Base-by-base conservation (phyloP, 2,888 invertebrate genomes). In the Colletes collaris region DNA sequence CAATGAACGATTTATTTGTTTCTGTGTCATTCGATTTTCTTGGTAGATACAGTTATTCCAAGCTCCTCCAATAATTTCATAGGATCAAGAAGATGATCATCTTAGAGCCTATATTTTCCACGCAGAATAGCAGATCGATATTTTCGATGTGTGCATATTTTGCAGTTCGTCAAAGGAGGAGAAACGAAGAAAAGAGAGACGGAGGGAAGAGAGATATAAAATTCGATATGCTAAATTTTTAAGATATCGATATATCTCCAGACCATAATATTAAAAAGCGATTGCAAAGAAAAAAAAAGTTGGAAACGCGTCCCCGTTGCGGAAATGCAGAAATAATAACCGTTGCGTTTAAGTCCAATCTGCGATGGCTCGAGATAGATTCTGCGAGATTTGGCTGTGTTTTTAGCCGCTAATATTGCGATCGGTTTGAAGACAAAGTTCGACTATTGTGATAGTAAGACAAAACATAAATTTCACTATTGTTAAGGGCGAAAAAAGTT, bases 391-490 rank as follows among this genome's bases (percentile, higher is more conserved):
- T 60, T 67, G 68, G 66, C 70, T 70, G 68, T 81, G 79, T 64
- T 83, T 79, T 75, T 76, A 71, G 69, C 58, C 50, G 68, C 27
- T 74, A 65, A 68, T 59, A 66, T 58, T 65, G 68, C 70, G 59
- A 79, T 76, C 67, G 62, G 71, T 79, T 70, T 27, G 73, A 59
- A 66, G 77, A 81, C 68, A 77, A 72, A 59, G 67, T 77, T 76
- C 55, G 76, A 86, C 78, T 84, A 83, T 89, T 91, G 91, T 91
- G 91, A 91, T 91, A 91, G 87, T 82, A 86, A 87, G 79, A 67
- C 72, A 35, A 86, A 89, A 59, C 88, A 88, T 76, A 87, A 90
- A 89, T 90, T 88, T 81, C 86, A 87, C 85, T 85, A 86, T 79
- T 79, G 35, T 73, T 72, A 64, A 66, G 53, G 58, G 40, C 44